Percentiles rank a stretch among this genome's conserved stretches.
Evolutionary conservation across 1,140 invertebrate genomes (phyloP).

Genomic region (Drosophila arawakana): DNA sequence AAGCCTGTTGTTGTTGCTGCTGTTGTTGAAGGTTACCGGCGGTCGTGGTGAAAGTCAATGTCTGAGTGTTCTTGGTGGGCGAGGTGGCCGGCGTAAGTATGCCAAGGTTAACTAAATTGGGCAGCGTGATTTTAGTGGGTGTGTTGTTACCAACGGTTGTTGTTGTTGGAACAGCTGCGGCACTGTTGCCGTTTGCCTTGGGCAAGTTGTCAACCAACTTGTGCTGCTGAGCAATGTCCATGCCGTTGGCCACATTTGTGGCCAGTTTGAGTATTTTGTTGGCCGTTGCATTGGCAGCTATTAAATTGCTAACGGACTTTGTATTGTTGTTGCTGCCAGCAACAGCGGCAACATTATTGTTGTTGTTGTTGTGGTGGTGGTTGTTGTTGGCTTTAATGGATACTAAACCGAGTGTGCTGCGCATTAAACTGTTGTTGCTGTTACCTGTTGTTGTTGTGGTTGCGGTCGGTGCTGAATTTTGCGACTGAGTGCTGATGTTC

Average conservation of each 20-base stretch:
- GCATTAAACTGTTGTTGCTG: constrained; percentile 83
- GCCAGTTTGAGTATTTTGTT: constrained; percentile 83
- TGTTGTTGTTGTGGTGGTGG: constrained; percentile 49
- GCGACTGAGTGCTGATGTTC: constrained; percentile 45
- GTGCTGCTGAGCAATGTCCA: constrained; percentile 70
- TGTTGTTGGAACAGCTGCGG: constrained; percentile 29
- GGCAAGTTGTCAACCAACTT: constrained; percentile 55
- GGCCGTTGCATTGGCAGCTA: constrained; percentile 80
- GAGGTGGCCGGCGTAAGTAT: constrained; percentile 86
- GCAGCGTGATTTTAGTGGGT: constrained; percentile 71
- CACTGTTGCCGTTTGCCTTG: constrained; percentile 49
- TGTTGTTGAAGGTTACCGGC: constrained; percentile 53
- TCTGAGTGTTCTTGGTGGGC: constrained; percentile 84
- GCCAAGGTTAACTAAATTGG: constrained; percentile 84
- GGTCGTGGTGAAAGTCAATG: constrained; percentile 74
- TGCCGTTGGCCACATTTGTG: constrained; percentile 75
- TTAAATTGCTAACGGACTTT: constrained; percentile 79
- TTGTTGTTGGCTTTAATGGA: constrained; percentile 76
- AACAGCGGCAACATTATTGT: constrained; percentile 39
- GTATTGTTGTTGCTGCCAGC: constrained; percentile 49
- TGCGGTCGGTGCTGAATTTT: constrained; percentile 46
- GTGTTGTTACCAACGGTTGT: constrained; percentile 29
- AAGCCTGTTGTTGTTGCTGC: constrained; percentile 64
- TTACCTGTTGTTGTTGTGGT: constrained; percentile 81
- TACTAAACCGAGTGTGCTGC: constrained; percentile 83